Percentiles rank a stretch among this genome's conserved stretches.
phyloP scores from a whole-genome alignment of 2,888 invertebrate species.

The Xanthia icteritia region DNA sequence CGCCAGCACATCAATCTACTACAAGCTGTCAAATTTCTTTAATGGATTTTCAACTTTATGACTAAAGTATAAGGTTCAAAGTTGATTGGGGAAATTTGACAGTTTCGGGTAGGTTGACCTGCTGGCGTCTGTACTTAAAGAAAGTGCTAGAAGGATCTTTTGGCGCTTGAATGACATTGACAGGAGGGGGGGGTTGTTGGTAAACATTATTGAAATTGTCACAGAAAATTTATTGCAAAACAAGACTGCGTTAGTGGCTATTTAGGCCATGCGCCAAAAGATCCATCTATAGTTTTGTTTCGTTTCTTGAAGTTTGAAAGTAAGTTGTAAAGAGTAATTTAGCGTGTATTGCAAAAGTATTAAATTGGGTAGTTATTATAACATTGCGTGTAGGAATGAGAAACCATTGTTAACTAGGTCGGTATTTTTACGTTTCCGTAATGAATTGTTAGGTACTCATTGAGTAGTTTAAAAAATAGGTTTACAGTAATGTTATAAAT shows the following conservation, averaged over 20 bases:
- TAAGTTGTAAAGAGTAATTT: constrained; percentile 25
- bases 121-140: too few species aligned
- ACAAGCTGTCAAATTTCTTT: too few species aligned
- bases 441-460: not conserved
- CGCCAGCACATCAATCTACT: too few species aligned
- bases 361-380: constrained; percentile 9
- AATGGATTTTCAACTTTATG: too few species aligned
- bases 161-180: not conserved
- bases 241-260: not conserved
- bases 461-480: not conserved
- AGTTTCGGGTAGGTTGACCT: too few species aligned
- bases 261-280: not conserved
- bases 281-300: not conserved
- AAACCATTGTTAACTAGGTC: constrained; percentile 25
- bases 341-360: constrained; percentile 25
- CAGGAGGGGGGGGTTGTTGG: not conserved
- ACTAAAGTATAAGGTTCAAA: too few species aligned
- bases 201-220: not conserved
- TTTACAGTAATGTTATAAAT: not conserved
- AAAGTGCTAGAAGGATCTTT: not conserved
- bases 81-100: too few species aligned
- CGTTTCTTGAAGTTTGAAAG: not conserved
- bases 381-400: constrained; percentile 42
- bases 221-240: not conserved
- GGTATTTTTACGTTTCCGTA: constrained; percentile 11